Evolutionary conservation across 1,140 invertebrate genomes (phyloP), one percentile per base, ranked within the genome.

Genomic region (Drosophila miranda): DNA sequence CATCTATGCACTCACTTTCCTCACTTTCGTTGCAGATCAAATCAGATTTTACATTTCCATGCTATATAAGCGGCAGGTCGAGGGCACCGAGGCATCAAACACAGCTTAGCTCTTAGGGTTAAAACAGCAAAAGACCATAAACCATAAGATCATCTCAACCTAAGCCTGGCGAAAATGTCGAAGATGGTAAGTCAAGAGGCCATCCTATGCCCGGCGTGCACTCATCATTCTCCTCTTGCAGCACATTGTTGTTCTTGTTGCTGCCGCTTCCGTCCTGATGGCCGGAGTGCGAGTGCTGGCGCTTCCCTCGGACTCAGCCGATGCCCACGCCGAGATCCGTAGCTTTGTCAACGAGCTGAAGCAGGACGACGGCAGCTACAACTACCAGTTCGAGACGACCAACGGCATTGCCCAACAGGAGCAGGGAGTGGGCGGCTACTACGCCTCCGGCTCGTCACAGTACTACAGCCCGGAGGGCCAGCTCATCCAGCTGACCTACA

Each of bases 401-500:
- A 94, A 94, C 78, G 94, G 94, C 7, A 94, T 94, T 69, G 90
- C 92, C 41, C 93, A 92, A 14, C 91, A 93, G 77, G 94, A 94
- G 64, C 89, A 91, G 68, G 93, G 93, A 28, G 77, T 79, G 9
- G 90, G 89, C 8, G 89, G 88, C 8, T 87, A 90, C 30, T 84
- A 87, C 44, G 88, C 89, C 34, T 80, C 68, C 28, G 90, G 90
- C 42, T 87, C 82, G 13, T 90, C 80, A 0, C 72, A 84, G 44
- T 90, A 84, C 14, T 78, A 81, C 42, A 69, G 72, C 13, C 89
- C 89, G 2, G 92, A 92, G 67, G 92, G 92, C 1, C 89, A 90
- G 74, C 91, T 89, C 1, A 91, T 93, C 61, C 82, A 91, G 23
- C 75, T 94, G 11, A 91, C 92, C 9, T 94, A 94, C 71, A 92